Conservation (phyloP, 2,797 vertebrate genomes). For the Bryconaethiops microstoma region DNA sequence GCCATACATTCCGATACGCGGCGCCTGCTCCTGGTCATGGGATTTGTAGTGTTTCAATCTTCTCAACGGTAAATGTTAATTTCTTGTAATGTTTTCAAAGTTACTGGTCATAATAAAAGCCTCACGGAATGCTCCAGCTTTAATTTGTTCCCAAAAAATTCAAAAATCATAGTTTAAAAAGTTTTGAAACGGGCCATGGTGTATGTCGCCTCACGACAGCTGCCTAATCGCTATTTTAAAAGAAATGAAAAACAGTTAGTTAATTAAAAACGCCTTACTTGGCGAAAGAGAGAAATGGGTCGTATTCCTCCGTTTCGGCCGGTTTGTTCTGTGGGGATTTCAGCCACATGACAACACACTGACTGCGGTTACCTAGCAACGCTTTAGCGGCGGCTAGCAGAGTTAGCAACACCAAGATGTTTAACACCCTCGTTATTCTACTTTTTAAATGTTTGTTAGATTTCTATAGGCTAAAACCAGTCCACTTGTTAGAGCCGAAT, state of each 20-base stretch:
- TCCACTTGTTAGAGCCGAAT: background rate
- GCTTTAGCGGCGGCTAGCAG: background rate
- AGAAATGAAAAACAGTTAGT: background rate
- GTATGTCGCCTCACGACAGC: no score
- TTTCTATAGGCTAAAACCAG: background rate
- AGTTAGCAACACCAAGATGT: background rate
- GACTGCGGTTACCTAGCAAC: background rate
- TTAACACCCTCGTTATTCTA: background rate
- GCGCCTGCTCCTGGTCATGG: background rate
- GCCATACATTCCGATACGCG: background rate
- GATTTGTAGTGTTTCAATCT: background rate
- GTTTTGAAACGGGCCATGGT: no score
- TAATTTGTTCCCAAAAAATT: background rate
- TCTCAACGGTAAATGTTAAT: background rate
- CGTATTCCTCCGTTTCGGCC: constrained; percentile 11
- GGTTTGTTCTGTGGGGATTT: background rate
- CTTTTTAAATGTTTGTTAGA: no score
- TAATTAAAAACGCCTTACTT: constrained; percentile 46
- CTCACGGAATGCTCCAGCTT: background rate
- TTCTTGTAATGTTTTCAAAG: background rate
- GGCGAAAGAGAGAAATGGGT: constrained; percentile 50
- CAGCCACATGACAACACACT: background rate
- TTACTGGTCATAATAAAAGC: background rate
- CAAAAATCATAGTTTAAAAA: background rate
- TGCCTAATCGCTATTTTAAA: no score